Conservation (phyloP, 2,888 invertebrate species). For the Polydrusus cervinus region DNA sequence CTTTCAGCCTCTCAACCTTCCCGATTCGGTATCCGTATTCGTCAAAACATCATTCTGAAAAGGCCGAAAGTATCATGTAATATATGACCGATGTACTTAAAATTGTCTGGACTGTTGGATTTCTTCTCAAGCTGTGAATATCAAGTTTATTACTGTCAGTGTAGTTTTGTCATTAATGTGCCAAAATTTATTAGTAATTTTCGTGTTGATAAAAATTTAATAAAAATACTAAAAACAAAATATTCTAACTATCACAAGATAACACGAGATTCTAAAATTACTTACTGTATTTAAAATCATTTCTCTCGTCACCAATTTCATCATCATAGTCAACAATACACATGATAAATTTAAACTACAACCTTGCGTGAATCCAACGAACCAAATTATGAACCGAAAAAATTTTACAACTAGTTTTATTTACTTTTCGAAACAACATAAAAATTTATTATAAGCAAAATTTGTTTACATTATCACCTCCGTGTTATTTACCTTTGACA, state of each 20-base stretch:
- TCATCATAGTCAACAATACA: conserved; percentile 9
- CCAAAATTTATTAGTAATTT: no score
- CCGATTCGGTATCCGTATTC: no score
- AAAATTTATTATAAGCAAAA: conserved; percentile 14
- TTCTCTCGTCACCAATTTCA: conserved; percentile 17
- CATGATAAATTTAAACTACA: conserved; percentile 4
- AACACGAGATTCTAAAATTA: neutral
- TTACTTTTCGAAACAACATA: neutral
- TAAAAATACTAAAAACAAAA: no score
- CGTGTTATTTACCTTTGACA: conserved; percentile 16
- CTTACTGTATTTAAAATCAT: conserved; percentile 26
- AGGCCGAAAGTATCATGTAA: no score
- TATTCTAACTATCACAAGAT: neutral
- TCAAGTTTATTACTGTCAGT: no score
- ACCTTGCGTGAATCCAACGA: conserved; percentile 1
- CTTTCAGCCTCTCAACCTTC: no score
- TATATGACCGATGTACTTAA: no score
- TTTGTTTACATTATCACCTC: conserved; percentile 17
- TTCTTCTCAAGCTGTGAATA: no score
- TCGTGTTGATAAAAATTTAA: no score
- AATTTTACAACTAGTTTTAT: conserved; percentile 15
- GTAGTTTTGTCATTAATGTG: no score
- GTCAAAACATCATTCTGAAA: no score
- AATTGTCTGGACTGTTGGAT: neutral
- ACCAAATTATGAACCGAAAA: neutral